These are phyloP conservation scores for Aporrectodea caliginosa DNA, from an alignment of 1,140 invertebrate species.

Conservation along the genomic window DNA sequence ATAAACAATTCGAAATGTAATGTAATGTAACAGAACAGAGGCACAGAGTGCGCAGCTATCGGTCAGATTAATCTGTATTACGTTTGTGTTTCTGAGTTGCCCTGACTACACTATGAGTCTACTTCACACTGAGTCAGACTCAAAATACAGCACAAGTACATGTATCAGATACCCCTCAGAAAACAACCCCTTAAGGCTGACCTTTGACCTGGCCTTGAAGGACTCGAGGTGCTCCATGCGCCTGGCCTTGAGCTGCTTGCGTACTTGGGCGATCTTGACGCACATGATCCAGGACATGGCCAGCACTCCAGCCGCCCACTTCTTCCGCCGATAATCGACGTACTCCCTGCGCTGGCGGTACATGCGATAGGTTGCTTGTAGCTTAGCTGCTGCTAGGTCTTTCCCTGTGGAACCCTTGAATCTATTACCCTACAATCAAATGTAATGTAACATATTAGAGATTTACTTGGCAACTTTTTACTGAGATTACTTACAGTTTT, in stretches of 20 bases:
- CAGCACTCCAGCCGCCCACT: conserved; percentile 56
- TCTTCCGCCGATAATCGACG: conserved; percentile 49
- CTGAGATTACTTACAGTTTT: too few relatives aligned
- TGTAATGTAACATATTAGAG: too few relatives aligned
- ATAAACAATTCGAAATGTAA: too few relatives aligned
- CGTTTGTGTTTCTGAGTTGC: too few relatives aligned
- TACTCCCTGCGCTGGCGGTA: conserved; percentile 48
- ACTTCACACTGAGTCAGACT: background rate
- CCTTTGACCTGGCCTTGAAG: conserved; percentile 47
- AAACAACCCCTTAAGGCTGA: conserved; percentile 27
- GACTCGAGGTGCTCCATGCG: conserved; percentile 46
- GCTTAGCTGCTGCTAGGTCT: conserved; percentile 47
- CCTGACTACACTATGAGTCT: too few relatives aligned
- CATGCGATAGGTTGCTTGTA: conserved; percentile 50
- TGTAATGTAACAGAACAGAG: too few relatives aligned
- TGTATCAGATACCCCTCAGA: background rate
- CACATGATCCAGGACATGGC: conserved; percentile 55
- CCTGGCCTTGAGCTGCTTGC: conserved; percentile 45
- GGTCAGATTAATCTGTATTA: too few relatives aligned
- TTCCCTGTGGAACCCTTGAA: conserved; percentile 45
- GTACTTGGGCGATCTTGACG: conserved; percentile 51
- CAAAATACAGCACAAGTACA: background rate
- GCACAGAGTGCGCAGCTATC: too few relatives aligned
- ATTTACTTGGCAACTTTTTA: too few relatives aligned
- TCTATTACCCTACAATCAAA: conserved; percentile 50